Percentiles rank a stretch among this genome's conserved stretches.
phyloP scores from a whole-genome alignment of 2,888 invertebrate genomes.

The Girardia tigrina region DNA sequence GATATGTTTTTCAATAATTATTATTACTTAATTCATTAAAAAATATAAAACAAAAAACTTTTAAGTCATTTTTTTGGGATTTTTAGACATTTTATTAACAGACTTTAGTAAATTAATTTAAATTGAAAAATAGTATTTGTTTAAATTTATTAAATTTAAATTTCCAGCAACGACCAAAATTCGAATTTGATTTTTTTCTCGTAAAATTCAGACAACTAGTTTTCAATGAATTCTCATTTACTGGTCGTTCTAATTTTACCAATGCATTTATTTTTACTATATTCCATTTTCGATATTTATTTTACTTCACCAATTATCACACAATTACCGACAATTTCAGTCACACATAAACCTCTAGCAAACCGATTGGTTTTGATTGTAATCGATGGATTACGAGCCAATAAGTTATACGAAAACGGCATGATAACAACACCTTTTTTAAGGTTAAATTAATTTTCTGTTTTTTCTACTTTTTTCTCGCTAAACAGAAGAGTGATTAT shows the following conservation, averaged over 20 bases:
- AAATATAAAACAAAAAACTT: no score
- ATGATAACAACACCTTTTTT: conserved; percentile 14
- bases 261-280: conserved; percentile 65
- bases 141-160: no score
- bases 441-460: not conserved
- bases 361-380: conserved; percentile 71
- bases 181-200: no score
- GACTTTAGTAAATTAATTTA: no score
- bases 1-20: no score
- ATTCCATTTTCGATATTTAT: conserved; percentile 78
- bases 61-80: no score
- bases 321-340: not conserved
- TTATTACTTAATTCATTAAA: no score
- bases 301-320: conserved; percentile 71
- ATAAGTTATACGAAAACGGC: conserved; percentile 59
- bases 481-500: no score
- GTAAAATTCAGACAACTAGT: no score
- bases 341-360: conserved; percentile 50
- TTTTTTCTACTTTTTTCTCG: not conserved
- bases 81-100: no score
- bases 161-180: no score
- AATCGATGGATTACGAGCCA: conserved; percentile 78
- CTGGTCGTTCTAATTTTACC: conserved; percentile 40
- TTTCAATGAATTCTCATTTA: not conserved
- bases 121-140: no score